Evolutionary conservation across 2,113 vertebrate species (phyloP).

Genomic region (Ceratotherium simum): DNA sequence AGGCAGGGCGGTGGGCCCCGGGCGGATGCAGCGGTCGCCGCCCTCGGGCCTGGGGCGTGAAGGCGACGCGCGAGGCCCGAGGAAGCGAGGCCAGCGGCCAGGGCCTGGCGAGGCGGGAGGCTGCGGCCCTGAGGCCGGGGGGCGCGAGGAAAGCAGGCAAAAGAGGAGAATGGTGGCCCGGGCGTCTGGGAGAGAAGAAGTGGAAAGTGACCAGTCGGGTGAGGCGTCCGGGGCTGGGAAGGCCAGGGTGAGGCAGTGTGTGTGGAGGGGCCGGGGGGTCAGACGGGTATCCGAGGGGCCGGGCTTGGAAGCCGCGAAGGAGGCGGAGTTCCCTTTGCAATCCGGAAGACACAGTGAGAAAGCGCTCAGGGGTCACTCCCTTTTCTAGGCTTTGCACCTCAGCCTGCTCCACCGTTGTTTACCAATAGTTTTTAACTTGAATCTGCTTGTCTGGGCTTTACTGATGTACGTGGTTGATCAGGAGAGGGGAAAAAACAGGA

Average conservation of each 20-base stretch:
- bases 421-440: background rate
- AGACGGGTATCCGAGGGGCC: fast-evolving
- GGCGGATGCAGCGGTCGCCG: background rate
- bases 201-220: slow-evolving; percentile 15
- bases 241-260: background rate
- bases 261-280: background rate
- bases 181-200: slow-evolving; percentile 34
- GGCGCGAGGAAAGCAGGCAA: background rate
- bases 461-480: background rate
- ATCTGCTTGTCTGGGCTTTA: background rate
- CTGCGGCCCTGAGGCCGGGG: background rate
- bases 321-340: background rate
- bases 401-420: background rate
- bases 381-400: background rate
- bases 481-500: too few species aligned
- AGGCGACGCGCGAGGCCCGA: background rate
- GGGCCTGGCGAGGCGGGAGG: background rate
- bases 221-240: background rate
- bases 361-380: fast-evolving
- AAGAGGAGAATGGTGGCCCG: slow-evolving; percentile 55
- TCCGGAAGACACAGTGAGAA: background rate
- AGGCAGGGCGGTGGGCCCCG: fast-evolving
- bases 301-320: background rate
- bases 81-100: slow-evolving; percentile 30
- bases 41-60: background rate